A percentile compares a stretch with the other conserved stretches of the same genome.
phyloP scores from a whole-genome alignment of 2,888 invertebrate genomes.

The Willowsia nigromaculata region DNA sequence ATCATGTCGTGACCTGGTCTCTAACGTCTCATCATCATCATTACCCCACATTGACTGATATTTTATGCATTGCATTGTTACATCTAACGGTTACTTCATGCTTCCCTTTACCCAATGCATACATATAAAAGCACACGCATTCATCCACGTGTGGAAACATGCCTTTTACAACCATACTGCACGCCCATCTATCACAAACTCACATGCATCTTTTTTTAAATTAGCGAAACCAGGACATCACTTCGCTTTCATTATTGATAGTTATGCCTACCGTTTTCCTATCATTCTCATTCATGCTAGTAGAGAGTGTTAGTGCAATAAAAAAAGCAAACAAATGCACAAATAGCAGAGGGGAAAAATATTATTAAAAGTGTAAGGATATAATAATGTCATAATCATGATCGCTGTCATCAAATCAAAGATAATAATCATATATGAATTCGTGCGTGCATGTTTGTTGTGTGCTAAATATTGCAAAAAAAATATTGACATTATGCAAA shows the following conservation, averaged over 20 bases:
- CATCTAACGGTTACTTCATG: slow-evolving; percentile 44
- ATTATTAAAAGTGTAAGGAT: background rate
- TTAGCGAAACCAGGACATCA: slow-evolving; percentile 56
- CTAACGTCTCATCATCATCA: slow-evolving; percentile 56
- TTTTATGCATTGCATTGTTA: slow-evolving; percentile 63
- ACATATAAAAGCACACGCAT: background rate
- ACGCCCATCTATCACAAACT: background rate
- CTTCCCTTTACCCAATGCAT: background rate
- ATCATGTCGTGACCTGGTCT: slow-evolving; percentile 70
- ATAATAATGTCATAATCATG: slow-evolving; percentile 40
- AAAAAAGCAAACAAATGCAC: slow-evolving; percentile 39
- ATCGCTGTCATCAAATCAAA: slow-evolving; percentile 22
- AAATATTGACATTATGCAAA: no score
- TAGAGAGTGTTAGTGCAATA: slow-evolving; percentile 55
- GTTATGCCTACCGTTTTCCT: background rate
- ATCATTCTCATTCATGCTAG: background rate
- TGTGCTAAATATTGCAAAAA: no score
- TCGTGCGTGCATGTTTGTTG: background rate
- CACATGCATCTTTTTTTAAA: slow-evolving; percentile 14
- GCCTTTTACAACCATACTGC: background rate
- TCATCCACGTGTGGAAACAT: background rate
- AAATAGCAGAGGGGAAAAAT: background rate
- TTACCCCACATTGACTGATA: slow-evolving; percentile 67
- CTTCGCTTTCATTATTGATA: slow-evolving; percentile 6
- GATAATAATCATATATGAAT: background rate